Evolutionary conservation across 2,113 vertebrate species (phyloP).

Genomic region (Istiophorus platypterus): DNA sequence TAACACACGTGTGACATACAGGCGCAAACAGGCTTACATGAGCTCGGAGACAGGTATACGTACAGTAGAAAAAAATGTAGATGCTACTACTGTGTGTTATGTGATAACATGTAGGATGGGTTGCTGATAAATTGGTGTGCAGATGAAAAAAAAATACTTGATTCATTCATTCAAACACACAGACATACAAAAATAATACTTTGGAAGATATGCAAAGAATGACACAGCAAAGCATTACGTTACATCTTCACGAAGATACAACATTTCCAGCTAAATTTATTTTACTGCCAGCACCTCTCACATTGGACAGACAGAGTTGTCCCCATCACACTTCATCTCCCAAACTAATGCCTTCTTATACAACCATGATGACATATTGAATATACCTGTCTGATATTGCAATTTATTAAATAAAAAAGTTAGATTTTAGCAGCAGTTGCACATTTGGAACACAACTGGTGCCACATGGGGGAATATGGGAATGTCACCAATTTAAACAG

Average conservation of each 20-base stretch:
- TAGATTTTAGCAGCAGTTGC: neutral
- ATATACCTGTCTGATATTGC: conserved; percentile 15
- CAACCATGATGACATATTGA: neutral
- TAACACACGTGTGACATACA: conserved; percentile 19
- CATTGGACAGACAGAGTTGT: neutral
- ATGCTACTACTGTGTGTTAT: neutral
- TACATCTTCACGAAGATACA: too few species aligned
- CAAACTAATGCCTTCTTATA: conserved; percentile 22
- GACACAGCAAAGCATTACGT: too few species aligned
- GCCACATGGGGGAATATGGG: conserved; percentile 5
- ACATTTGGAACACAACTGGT: neutral
- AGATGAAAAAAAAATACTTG: too few species aligned
- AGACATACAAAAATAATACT: too few species aligned
- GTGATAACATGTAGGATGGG: neutral
- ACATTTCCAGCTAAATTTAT: neutral
- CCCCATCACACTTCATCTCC: conserved; percentile 24
- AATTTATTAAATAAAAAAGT: conserved; percentile 4
- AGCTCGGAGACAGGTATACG: neutral
- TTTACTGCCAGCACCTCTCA: conserved; percentile 6
- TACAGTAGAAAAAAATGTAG: neutral
- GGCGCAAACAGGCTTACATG: neutral
- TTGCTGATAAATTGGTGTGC: neutral
- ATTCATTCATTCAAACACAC: neutral
- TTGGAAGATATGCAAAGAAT: neutral
- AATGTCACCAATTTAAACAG: conserved; percentile 20